phyloP scores from a whole-genome alignment of 2,888 invertebrate genomes.

The Dolichomitus sp. region DNA sequence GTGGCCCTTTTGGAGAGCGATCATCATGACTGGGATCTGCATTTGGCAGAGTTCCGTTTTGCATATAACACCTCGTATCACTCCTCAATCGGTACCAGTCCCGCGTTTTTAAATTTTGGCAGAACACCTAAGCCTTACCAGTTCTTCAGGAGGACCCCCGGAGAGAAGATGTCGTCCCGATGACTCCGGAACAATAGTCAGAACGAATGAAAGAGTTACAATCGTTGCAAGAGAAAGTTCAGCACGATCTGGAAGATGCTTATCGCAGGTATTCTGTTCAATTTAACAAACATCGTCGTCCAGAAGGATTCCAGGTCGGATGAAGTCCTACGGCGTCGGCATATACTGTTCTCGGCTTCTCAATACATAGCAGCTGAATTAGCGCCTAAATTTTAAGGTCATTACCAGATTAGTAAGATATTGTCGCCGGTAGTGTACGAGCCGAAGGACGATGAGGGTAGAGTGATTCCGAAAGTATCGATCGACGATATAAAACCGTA shows the following conservation, averaged over 20 bases:
- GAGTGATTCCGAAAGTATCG: not conserved
- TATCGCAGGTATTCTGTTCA: not conserved
- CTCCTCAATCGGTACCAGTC: not conserved
- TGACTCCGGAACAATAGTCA: slow-evolving; percentile 1
- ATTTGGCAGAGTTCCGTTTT: too few relatives aligned
- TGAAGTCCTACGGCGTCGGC: not conserved
- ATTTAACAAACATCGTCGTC: slow-evolving; percentile 14
- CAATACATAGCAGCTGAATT: slow-evolving; percentile 23
- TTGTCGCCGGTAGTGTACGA: slow-evolving; percentile 23
- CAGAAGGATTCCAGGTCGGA: slow-evolving; percentile 1
- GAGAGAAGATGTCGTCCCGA: not conserved
- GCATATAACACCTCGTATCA: too few relatives aligned
- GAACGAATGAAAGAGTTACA: not conserved
- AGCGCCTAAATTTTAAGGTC: not conserved
- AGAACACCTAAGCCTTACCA: slow-evolving; percentile 6
- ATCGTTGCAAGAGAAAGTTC: not conserved
- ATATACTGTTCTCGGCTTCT: not conserved
- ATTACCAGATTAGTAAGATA: not conserved
- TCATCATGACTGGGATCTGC: slow-evolving; percentile 67
- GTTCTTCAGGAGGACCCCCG: too few relatives aligned
- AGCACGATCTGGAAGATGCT: slow-evolving; percentile 8
- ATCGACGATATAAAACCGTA: not conserved
- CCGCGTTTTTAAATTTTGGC: slow-evolving; percentile 24
- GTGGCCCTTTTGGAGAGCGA: slow-evolving; percentile 46
- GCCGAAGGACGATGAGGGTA: not conserved